Conservation (phyloP, 2,113 vertebrate species). For the Lycaon pictus region DNA sequence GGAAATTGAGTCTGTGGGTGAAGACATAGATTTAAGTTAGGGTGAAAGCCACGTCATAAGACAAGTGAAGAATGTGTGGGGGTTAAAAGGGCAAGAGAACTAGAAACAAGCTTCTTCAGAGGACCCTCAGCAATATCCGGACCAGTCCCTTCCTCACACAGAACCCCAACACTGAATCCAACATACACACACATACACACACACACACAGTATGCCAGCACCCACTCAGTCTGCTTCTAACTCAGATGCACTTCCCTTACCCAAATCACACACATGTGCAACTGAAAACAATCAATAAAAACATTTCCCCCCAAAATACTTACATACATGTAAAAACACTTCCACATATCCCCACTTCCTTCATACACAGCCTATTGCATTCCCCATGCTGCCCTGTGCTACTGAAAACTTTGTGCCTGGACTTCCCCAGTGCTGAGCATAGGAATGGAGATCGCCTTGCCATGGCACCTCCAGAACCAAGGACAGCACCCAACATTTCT, state of each 20-base stretch:
- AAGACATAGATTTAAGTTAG: neutral
- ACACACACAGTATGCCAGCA: neutral
- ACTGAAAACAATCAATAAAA: neutral
- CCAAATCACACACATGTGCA: neutral
- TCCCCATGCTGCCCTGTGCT: neutral
- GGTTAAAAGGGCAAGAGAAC: neutral
- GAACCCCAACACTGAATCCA: neutral
- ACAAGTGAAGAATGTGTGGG: neutral
- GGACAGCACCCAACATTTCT: neutral
- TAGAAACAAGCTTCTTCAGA: neutral
- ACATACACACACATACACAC: neutral
- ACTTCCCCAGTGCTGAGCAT: too few species aligned
- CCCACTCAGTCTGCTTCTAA: neutral
- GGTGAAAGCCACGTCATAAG: neutral
- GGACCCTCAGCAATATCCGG: neutral
- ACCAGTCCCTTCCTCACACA: neutral
- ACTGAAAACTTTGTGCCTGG: neutral
- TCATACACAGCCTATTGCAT: neutral
- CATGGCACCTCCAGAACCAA: slow-evolving; percentile 9
- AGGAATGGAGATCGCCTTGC: accelerated
- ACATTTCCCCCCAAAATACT: neutral
- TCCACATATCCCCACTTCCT: too few species aligned
- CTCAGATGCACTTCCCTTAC: neutral
- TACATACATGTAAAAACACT: neutral
- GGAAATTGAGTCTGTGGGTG: neutral